phyloP scores from a whole-genome alignment of 37 sponge, comb jelly and placozoan species.

The Cliona cf. orientalis region DNA sequence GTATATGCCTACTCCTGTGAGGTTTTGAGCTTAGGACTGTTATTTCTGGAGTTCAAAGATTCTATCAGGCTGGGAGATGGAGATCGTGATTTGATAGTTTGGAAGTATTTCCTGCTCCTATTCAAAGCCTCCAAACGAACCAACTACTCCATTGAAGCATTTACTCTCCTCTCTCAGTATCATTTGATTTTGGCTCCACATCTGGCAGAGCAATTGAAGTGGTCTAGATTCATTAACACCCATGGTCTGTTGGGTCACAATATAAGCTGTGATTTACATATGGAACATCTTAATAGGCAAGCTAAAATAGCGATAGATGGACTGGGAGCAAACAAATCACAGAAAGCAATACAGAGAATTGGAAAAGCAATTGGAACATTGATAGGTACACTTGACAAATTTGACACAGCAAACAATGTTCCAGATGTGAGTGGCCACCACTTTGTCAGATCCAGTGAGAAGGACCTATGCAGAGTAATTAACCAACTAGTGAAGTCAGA shows the following conservation, averaged over 20 bases:
- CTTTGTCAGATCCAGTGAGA: neutral
- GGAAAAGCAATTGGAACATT: constrained; percentile 11
- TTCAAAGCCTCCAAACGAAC: constrained; percentile 13
- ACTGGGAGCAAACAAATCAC: constrained; percentile 21
- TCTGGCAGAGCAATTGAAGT: constrained; percentile 43
- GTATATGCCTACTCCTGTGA: too few species aligned
- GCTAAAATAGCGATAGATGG: neutral
- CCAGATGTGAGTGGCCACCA: neutral
- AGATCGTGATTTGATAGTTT: constrained; percentile 28
- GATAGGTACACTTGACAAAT: neutral
- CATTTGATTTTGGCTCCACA: constrained; percentile 24
- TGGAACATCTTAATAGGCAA: constrained; percentile 1
- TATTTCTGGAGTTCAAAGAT: constrained; percentile 11
- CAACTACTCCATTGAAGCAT: constrained; percentile 36
- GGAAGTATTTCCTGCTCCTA: constrained; percentile 38
- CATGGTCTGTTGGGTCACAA: neutral
- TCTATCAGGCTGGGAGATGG: constrained; percentile 52
- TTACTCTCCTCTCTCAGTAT: neutral
- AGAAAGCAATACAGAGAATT: neutral
- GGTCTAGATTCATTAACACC: constrained; percentile 34
- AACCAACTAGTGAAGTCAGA: neutral
- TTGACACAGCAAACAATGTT: neutral
- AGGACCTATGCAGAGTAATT: neutral
- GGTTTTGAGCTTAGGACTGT: neutral
- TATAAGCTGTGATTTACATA: too few species aligned